Percentiles rank a stretch among this genome's conserved stretches.
Conservation (phyloP, 2,797 vertebrate species). For the Morus bassanus region DNA sequence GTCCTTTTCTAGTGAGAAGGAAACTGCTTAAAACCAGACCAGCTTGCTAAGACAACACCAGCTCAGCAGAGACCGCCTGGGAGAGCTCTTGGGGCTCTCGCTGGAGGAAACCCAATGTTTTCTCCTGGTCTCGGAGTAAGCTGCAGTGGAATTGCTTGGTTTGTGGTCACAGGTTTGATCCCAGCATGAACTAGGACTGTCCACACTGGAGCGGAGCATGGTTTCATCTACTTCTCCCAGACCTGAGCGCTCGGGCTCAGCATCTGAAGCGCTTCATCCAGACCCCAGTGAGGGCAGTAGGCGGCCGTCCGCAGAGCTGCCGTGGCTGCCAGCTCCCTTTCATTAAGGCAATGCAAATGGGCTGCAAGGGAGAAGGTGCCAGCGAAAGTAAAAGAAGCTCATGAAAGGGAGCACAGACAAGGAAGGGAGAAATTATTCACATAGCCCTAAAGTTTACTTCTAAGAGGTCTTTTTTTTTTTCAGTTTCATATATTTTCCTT, state of each 20-base stretch:
- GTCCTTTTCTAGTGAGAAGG: not conserved
- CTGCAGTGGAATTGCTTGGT: not conserved
- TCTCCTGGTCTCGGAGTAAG: not conserved
- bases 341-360: conserved; percentile 30
- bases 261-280: not conserved
- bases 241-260: not conserved
- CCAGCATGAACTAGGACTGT: not conserved
- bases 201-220: fast-evolving
- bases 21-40: not conserved
- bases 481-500: conserved; percentile 54
- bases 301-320: not conserved
- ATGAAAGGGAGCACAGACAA: conserved; percentile 14
- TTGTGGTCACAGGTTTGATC: not conserved
- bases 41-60: not conserved
- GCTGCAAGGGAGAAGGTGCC: not conserved
- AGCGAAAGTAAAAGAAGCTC: not conserved
- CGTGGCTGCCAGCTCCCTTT: not conserved
- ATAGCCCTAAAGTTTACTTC: conserved; percentile 26
- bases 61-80: not conserved
- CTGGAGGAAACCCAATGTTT: fast-evolving
- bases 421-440: conserved; percentile 1
- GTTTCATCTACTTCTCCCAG: not conserved
- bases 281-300: not conserved
- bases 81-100: not conserved
- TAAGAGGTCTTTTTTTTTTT: not conserved